These are phyloP conservation scores for Oxyteleia sp. DNA, from an alignment of 2,888 invertebrate species.

Conservation along the genomic window DNA sequence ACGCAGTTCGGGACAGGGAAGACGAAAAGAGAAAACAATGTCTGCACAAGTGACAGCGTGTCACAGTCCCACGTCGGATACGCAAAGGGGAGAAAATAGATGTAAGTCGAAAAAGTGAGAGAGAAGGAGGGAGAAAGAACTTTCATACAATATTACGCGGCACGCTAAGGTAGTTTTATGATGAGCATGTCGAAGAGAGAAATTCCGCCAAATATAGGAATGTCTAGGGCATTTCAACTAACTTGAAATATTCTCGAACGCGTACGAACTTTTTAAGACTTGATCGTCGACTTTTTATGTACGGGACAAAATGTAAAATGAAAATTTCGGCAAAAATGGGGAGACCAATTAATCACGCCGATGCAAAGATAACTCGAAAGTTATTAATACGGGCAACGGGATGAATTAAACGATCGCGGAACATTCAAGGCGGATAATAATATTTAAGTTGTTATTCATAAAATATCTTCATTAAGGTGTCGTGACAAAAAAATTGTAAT, in stretches of 20 bases:
- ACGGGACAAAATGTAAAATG: no score
- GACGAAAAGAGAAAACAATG: slow-evolving; percentile 65
- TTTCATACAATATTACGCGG: slow-evolving; percentile 64
- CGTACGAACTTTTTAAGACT: slow-evolving; percentile 23
- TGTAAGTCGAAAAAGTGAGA: slow-evolving; percentile 57
- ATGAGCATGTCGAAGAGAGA: slow-evolving; percentile 52
- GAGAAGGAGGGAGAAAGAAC: no score
- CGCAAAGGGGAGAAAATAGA: slow-evolving; percentile 66
- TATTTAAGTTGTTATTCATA: no score
- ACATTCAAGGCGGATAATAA: slow-evolving; percentile 2
- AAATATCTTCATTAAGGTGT: no score
- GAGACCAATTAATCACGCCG: slow-evolving; percentile 15
- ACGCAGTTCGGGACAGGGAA: slow-evolving; percentile 27
- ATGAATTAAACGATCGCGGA: slow-evolving; percentile 7
- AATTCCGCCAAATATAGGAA: slow-evolving; percentile 59
- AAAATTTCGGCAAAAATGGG: no score
- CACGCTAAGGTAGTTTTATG: slow-evolving; percentile 42
- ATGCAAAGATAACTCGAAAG: slow-evolving; percentile 17
- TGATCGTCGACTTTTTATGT: slow-evolving; percentile 25
- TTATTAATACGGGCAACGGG: slow-evolving; percentile 10
- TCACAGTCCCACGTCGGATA: slow-evolving; percentile 59
- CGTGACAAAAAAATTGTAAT: no score
- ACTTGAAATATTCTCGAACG: slow-evolving; percentile 42
- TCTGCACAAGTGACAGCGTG: slow-evolving; percentile 69
- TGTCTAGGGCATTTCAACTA: slow-evolving; percentile 45